These are phyloP conservation scores for Mythimna vitellina DNA, from an alignment of 2,888 invertebrate species.

Conservation along the genomic window DNA sequence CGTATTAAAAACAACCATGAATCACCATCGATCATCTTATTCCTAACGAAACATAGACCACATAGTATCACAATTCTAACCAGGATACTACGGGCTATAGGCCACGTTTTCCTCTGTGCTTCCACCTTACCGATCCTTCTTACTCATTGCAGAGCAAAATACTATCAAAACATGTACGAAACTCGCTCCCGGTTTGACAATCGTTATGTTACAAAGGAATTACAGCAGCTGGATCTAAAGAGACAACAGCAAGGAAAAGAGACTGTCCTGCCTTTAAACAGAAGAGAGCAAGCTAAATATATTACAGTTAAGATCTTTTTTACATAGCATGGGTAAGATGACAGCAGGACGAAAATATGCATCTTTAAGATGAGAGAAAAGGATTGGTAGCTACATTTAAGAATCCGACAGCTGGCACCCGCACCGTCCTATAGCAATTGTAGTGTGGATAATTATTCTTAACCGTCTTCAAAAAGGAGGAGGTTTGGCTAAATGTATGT, in stretches of 20 bases:
- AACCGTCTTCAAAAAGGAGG: too few species aligned
- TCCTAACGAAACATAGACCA: not conserved
- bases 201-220: slow-evolving; percentile 92
- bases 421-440: too few species aligned
- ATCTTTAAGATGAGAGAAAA: too few species aligned
- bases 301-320: slow-evolving; percentile 86
- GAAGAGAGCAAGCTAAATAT: slow-evolving; percentile 92
- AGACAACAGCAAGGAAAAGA: slow-evolving; percentile 91
- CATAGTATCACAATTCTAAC: not conserved
- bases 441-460: too few species aligned
- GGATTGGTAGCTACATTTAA: too few species aligned
- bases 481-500: too few species aligned
- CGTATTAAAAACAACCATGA: too few species aligned
- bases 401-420: too few species aligned
- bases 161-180: slow-evolving; percentile 93
- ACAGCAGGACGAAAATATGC: too few species aligned
- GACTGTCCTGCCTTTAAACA: slow-evolving; percentile 92
- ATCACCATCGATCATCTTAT: not conserved
- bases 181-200: slow-evolving; percentile 93
- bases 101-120: not conserved
- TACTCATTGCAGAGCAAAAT: slow-evolving; percentile 90
- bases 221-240: slow-evolving; percentile 92
- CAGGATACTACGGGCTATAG: not conserved
- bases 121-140: not conserved
- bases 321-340: too few species aligned